Evolutionary conservation across 2,888 invertebrate genomes (phyloP), one percentile per base, ranked within the genome.

Genomic region (Lithophane ornitopus): DNA sequence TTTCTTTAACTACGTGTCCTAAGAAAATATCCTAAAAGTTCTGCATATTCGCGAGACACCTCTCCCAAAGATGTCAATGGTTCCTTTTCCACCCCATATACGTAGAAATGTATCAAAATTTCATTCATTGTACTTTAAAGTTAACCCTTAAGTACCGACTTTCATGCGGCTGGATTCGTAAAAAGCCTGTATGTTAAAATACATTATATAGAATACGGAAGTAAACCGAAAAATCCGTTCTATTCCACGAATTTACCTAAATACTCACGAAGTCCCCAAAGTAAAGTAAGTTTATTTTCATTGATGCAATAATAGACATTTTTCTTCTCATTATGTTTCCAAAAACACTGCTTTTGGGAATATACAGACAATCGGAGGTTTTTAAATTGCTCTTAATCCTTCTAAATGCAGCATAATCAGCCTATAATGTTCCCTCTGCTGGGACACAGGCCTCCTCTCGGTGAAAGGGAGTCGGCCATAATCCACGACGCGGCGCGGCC

Each of bases 231-330:
- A 44, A 74, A 34, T 34, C n/a, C 63, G 59, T 58, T 74, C 34
- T 19, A 39, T 71, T 81, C 49, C 34, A 26, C 22, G 22, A 76
- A 22, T 70, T 78, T 58, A 61, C 65, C n/a, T 52, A 66, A 78
- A 66, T 54, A 61, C 66, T 34, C 61, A 39, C 49, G 19, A 62
- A 70, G 56, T 70, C 78, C 66, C 66, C 12, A 39, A 59, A 62
- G 83, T 70, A 66, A 22, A 39, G 70, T 41, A 8, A 56, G 52
- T 70, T 80, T 70, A 63, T 70, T 82, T 67, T 62, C 52, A 81
- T 62, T 58, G 34, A 63, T 70, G 61, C 61, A 70, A 79, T 80
- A 70, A 84, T 80, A 73, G 49, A 68, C 70, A 82, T 78, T 82
- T 56, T 39, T 62, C 16, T 78, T 58, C 34, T 39, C 58, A 58